Base-by-base conservation (phyloP, 2,113 vertebrate genomes). In the Nerophis ophidion region DNA sequence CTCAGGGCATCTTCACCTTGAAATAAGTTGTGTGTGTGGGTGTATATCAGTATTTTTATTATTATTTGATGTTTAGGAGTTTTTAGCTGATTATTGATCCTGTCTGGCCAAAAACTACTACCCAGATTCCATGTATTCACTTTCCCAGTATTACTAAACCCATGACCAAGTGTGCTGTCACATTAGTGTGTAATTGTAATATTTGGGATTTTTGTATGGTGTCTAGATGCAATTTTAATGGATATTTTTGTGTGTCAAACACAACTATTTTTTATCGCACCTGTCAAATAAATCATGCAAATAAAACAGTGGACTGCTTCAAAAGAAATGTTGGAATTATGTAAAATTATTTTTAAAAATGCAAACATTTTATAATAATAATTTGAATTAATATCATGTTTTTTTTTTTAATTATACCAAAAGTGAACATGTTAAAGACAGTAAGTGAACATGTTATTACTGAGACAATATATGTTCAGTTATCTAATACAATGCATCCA, bases 261-360 rank as follows among this genome's bases (percentile, higher is more conserved):
- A 56, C 48, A 56, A 47, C 54, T 26, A 61, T 58, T 65, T 65
- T 52, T 61, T 63, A n/a, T 16, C 68, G 52, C 63, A 58, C 42
- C 54, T 75, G 72, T 72, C 58, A 79, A 81, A 81, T 77, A 79
- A 79, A 82, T 17, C 61, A 64, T 3, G 33, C 15, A 11, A 36
- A 35, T n/a, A 8, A 15, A n/a, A 14, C 19, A 51, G 12, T 4
- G 12, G 0, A 11, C 5, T 50, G 48, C 5, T 49, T 49, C 1
- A 26, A 26, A 26, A 26, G n/a, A 26, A 26, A 26, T 26, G 26
- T 4, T 26, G 26, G 4, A 26, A 26, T 26, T 26, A 26, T 26
- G 26, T 1, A 26, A 6, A 50, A 9, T 26, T 11, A 12, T 10
- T 12, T 12, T 10, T 1, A 17, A 48, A 17, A 48, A 48, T 49